Evolutionary conservation across 1,140 invertebrate genomes (phyloP), one percentile per base, ranked within the genome.

Genomic region (Leptonema lineaticorne): DNA sequence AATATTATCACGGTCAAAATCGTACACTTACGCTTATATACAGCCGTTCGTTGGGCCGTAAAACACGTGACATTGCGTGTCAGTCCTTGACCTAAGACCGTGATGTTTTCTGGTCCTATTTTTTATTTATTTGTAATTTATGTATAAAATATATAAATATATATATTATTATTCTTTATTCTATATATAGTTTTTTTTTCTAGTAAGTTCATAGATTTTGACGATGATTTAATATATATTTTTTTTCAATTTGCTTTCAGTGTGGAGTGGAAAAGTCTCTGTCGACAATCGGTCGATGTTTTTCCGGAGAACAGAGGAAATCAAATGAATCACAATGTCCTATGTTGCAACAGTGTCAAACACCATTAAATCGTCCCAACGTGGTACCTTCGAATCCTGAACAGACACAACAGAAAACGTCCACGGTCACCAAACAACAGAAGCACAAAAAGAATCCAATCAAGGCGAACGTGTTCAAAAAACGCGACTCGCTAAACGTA

Each of bases 321-420:
- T 89, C 87, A 72, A 90, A 89, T 79, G 89, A 90, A 77, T 89
- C 88, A 0, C 88, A 90, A 74, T 90, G 87, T 74, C 88, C 88
- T 1, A 90, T 90, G 88, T 75, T 90, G 50, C 80, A 83, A 68
- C 77, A 76, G 41, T 78, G 77, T 56, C 80, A 80, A 69, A 81
- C 81, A 7, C 65, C 70, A 27, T 78, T 79, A 0, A 81, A 77
- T 30, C 80, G 75, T 72, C 80, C 81, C 6, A 81, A 79, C 41
- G 78, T 80, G 33, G 8, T 73, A 73, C 8, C 75, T 71, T 29
- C 73, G 73, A 74, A 71, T 78, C 75, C 63, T 78, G 78, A 50
- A 71, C 74, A 16, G 75, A 76, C 75, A 22, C 81, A 74, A 53
- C 73, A 20, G 75, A 67, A 75, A 78, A 65, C 74, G 76, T 69